phyloP scores from a whole-genome alignment of 2,113 vertebrate species.

The Muntiacus muntjak region DNA sequence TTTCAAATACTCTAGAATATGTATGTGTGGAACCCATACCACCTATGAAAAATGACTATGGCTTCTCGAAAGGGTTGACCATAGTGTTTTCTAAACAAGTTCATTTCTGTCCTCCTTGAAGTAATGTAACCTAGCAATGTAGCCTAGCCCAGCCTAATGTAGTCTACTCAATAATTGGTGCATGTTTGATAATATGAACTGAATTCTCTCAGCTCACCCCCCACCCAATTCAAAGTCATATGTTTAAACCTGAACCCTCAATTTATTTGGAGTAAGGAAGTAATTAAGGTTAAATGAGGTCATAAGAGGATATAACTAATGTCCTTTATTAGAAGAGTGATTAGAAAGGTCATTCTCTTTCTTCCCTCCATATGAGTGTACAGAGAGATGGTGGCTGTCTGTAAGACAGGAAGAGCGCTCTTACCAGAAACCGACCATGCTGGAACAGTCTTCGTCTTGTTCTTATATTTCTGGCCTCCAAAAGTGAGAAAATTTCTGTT shows the following conservation, averaged over 20 bases:
- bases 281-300: neutral
- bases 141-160: neutral
- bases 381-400: neutral
- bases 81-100: neutral
- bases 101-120: neutral
- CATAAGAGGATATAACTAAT: neutral
- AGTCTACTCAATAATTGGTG: neutral
- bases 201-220: neutral
- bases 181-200: neutral
- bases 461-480: neutral
- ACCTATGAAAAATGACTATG: neutral
- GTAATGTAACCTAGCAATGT: neutral
- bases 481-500: neutral
- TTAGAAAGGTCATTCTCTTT: neutral
- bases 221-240: neutral
- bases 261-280: neutral
- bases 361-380: neutral
- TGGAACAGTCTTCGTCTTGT: accelerated
- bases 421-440: neutral
- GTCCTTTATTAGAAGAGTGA: neutral
- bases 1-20: neutral
- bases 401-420: neutral
- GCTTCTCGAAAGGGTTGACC: neutral
- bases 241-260: neutral
- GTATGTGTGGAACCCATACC: neutral